Conservation (phyloP, 2,797 vertebrate genomes). For the Thalassophryne amazonica region DNA sequence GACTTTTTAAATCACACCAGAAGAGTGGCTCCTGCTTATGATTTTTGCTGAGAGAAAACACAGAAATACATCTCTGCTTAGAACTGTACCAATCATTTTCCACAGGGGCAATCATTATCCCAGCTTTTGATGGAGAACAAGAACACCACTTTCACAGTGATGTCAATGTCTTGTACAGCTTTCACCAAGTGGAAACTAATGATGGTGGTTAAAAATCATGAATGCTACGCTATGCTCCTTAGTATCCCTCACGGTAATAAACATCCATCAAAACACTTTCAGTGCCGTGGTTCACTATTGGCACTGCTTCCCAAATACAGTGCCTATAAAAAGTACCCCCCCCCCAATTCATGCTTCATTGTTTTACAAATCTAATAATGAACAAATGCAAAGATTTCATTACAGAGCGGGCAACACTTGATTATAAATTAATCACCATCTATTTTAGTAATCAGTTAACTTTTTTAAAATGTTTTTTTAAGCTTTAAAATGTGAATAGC, state of each 20-base stretch:
- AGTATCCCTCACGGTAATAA: slow-evolving; percentile 3
- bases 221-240: background rate
- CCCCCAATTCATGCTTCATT: too few relatives aligned
- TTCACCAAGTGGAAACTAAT: slow-evolving; percentile 14
- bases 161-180: slow-evolving; percentile 29
- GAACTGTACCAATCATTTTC: slow-evolving; percentile 25
- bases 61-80: slow-evolving; percentile 6
- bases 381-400: too few relatives aligned
- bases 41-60: slow-evolving; percentile 25
- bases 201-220: slow-evolving; percentile 3
- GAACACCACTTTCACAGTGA: slow-evolving; percentile 38
- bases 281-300: background rate
- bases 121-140: slow-evolving; percentile 26
- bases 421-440: too few relatives aligned
- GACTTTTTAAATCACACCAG: slow-evolving; percentile 42
- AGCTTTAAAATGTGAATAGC: too few relatives aligned
- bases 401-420: too few relatives aligned
- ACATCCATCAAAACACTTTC: slow-evolving; percentile 25
- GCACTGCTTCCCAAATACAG: background rate
- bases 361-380: too few relatives aligned
- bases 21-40: slow-evolving; percentile 5
- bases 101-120: slow-evolving; percentile 23
- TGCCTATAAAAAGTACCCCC: too few relatives aligned
- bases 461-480: too few relatives aligned
- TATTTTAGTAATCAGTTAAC: too few relatives aligned